These are phyloP conservation scores for Asobara japonica DNA, from an alignment of 1,140 invertebrate genomes.

Conservation along the genomic window DNA sequence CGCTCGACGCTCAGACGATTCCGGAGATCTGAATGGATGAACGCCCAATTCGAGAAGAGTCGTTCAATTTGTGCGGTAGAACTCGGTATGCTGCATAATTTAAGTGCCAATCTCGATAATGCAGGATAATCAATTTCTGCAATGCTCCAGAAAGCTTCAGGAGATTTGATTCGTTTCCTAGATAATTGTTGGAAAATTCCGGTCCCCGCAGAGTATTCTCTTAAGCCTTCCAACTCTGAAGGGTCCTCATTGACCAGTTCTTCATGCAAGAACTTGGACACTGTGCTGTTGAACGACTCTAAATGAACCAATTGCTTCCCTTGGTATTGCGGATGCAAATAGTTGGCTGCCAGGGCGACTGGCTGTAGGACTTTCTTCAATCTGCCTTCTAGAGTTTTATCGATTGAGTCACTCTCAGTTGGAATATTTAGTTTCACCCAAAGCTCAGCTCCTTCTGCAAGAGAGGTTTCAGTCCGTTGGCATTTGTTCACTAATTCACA, in stretches of 20 bases:
- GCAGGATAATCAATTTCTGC: neutral
- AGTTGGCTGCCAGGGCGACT: slow-evolving; percentile 21
- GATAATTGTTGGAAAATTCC: slow-evolving; percentile 4
- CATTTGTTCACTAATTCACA: slow-evolving; percentile 26
- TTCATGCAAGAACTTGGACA: neutral
- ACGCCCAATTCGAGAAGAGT: slow-evolving; percentile 18
- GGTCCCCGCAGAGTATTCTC: neutral
- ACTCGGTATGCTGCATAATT: slow-evolving; percentile 5
- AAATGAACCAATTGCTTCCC: neutral
- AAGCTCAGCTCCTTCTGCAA: slow-evolving; percentile 22
- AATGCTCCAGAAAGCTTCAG: neutral
- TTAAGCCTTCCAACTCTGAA: neutral
- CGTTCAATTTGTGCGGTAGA: slow-evolving; percentile 20
- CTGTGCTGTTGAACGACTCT: neutral
- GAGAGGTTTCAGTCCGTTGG: neutral
- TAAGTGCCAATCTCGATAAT: neutral
- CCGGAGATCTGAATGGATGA: slow-evolving; percentile 1
- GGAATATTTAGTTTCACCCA: slow-evolving; percentile 19
- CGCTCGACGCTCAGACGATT: slow-evolving; percentile 28
- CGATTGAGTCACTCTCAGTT: slow-evolving; percentile 5
- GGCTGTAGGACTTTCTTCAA: slow-evolving; percentile 18
- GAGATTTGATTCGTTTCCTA: neutral
- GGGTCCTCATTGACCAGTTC: neutral
- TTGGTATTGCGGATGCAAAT: slow-evolving; percentile 22
- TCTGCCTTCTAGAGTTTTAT: neutral